Conservation (phyloP, 2,888 invertebrate genomes). For the Microdon myrmicae region DNA sequence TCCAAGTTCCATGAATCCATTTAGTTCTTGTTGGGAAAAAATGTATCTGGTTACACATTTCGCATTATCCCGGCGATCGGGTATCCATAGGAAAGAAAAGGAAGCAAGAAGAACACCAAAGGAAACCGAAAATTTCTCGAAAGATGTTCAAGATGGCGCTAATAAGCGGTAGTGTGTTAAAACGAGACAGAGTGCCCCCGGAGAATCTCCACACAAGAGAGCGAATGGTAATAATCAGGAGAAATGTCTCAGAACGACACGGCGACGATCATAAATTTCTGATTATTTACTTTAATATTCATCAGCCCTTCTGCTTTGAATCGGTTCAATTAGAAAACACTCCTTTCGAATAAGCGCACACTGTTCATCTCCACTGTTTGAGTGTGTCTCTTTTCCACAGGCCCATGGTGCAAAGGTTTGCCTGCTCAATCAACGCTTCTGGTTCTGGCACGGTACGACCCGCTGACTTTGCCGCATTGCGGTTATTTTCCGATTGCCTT, state of each 20-base stretch:
- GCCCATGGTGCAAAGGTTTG: conserved; percentile 16
- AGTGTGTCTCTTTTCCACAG: not conserved
- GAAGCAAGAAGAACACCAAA: conserved; percentile 44
- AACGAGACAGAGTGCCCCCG: too few species aligned
- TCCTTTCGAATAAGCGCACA: too few species aligned
- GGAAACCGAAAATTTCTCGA: conserved; percentile 12
- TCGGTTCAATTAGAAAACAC: conserved; percentile 31
- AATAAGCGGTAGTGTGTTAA: not conserved
- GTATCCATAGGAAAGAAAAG: conserved; percentile 29
- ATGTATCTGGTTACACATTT: conserved; percentile 24
- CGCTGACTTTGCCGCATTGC: conserved; percentile 67
- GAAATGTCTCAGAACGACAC: too few species aligned
- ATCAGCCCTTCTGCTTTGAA: conserved; percentile 44
- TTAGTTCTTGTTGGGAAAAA: conserved; percentile 60
- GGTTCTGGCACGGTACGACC: conserved; percentile 61
- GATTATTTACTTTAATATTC: conserved; percentile 50
- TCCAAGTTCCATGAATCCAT: conserved; percentile 22
- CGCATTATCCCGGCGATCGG: conserved; percentile 53
- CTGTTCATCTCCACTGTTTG: not conserved
- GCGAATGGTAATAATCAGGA: too few species aligned
- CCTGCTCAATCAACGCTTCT: conserved; percentile 40
- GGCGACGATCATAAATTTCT: conserved; percentile 10
- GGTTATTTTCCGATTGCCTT: conserved; percentile 63
- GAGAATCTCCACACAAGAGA: too few species aligned
- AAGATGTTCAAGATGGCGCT: conserved; percentile 41